A percentile compares a stretch with the other conserved stretches of the same genome.
Evolutionary conservation across 2,888 invertebrate genomes (phyloP).

Genomic region (Troides helena): DNA sequence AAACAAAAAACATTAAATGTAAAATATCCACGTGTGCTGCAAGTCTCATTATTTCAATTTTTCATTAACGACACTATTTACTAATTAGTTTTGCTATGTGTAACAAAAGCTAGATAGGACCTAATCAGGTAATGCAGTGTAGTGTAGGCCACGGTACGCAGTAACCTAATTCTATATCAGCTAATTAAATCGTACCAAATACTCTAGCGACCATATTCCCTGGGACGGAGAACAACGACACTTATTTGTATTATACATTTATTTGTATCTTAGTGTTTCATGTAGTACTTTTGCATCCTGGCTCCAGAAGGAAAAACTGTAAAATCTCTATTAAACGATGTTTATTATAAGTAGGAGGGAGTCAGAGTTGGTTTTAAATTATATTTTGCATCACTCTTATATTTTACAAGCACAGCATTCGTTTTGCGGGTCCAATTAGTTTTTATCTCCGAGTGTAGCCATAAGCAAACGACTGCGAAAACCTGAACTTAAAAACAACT

Average conservation of each 20-base stretch:
- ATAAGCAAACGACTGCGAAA: neutral
- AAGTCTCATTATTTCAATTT: too few relatives aligned
- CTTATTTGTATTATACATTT: too few relatives aligned
- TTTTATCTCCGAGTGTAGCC: neutral
- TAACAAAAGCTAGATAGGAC: neutral
- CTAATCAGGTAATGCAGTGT: conserved; percentile 7
- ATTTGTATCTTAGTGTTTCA: too few relatives aligned
- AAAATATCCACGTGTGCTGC: too few relatives aligned
- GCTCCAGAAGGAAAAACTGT: too few relatives aligned
- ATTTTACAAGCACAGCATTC: neutral
- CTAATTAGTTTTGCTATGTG: neutral
- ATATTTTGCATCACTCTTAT: too few relatives aligned
- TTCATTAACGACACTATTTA: too few relatives aligned
- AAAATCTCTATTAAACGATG: too few relatives aligned
- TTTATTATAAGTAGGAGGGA: too few relatives aligned
- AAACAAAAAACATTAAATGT: too few relatives aligned
- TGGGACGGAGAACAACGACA: conserved; percentile 7
- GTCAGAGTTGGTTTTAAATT: too few relatives aligned
- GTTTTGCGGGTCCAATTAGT: neutral
- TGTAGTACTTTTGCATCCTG: too few relatives aligned
- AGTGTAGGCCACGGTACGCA: conserved; percentile 22
- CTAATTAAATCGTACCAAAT: conserved; percentile 29
- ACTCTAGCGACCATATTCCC: neutral
- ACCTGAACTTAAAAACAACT: neutral
- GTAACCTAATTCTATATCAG: conserved; percentile 35